Evolutionary conservation across 1,140 invertebrate genomes (phyloP).

Genomic region (Meloidogyne hapla): DNA sequence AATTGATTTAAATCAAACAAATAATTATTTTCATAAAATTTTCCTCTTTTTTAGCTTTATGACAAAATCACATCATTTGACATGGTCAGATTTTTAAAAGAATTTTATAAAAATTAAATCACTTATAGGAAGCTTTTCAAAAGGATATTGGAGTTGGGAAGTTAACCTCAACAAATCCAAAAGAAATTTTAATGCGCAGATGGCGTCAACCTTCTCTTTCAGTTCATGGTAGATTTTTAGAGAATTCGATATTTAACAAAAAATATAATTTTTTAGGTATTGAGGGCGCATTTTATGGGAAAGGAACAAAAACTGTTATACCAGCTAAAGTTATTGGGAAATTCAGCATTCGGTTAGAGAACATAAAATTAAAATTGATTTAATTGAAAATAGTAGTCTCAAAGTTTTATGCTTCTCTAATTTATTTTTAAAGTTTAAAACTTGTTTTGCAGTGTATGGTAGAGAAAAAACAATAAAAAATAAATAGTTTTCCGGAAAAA

Average conservation of each 20-base stretch:
- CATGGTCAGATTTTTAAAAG: background rate
- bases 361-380: background rate
- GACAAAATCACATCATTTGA: constrained; percentile 1
- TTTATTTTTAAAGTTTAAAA: no score
- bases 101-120: background rate
- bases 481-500: no score
- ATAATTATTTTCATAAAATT: background rate
- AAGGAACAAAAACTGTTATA: constrained; percentile 77
- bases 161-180: constrained; percentile 76
- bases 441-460: no score
- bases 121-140: constrained; percentile 72
- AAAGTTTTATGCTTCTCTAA: no score
- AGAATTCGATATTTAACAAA: background rate
- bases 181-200: constrained; percentile 64
- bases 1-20: background rate
- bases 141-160: constrained; percentile 73
- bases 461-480: no score
- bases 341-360: constrained; percentile 64
- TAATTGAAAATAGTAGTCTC: no score
- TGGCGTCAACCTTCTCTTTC: constrained; percentile 62
- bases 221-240: constrained; percentile 57
- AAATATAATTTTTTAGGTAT: constrained; percentile 67
- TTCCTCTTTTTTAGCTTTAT: background rate
- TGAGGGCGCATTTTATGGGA: constrained; percentile 84
- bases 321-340: constrained; percentile 68